Conservation (phyloP, 2,888 invertebrate genomes). For the Ernsta delagoae region DNA sequence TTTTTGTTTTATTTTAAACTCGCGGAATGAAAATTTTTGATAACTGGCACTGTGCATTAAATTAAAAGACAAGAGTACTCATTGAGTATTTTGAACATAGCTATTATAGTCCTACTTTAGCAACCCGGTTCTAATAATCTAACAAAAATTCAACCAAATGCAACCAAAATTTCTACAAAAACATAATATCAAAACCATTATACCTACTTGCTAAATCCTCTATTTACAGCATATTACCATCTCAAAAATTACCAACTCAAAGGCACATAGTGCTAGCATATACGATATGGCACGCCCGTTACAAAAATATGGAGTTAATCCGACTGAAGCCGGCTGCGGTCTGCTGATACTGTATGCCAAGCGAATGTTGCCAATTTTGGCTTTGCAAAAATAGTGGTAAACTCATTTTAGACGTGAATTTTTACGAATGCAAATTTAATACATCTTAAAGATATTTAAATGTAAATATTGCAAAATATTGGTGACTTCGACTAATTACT, state of each 20-base stretch:
- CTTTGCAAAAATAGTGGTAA: background rate
- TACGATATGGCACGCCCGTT: conserved; percentile 56
- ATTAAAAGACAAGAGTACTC: too few species aligned
- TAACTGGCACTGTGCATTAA: too few species aligned
- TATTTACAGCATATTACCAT: conserved; percentile 8
- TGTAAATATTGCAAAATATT: too few species aligned
- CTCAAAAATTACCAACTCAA: conserved; percentile 1
- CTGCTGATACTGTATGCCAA: conserved; percentile 20
- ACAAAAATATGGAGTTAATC: conserved; percentile 48
- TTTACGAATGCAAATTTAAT: background rate
- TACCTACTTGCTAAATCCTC: background rate
- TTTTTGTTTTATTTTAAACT: background rate
- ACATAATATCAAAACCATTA: too few species aligned
- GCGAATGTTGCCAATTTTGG: conserved; percentile 6
- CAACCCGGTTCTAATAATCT: too few species aligned
- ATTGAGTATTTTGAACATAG: too few species aligned
- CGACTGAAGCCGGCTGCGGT: conserved; percentile 38
- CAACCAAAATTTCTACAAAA: too few species aligned
- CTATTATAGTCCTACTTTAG: too few species aligned
- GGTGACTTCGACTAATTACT: too few species aligned
- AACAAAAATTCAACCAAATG: too few species aligned
- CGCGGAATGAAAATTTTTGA: too few species aligned
- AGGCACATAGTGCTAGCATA: conserved; percentile 22
- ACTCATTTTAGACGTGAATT: background rate
- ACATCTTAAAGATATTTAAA: too few species aligned